Evolutionary conservation across 2,113 vertebrate species (phyloP).

Genomic region (Petrocephalus microphthalmus): DNA sequence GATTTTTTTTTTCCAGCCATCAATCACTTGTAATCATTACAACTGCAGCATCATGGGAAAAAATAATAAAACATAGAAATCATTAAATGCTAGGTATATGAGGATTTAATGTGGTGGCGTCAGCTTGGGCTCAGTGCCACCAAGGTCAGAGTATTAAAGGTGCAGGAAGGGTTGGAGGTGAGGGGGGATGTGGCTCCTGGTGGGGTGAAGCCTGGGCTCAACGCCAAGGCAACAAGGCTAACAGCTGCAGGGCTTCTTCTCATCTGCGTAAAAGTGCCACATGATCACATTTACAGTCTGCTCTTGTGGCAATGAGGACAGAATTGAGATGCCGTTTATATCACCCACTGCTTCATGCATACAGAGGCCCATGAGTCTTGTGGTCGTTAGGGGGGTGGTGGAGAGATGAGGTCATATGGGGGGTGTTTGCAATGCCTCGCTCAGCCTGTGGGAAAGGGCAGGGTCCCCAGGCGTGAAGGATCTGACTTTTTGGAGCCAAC

Average conservation of each 20-base stretch:
- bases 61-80: slow-evolving; percentile 4
- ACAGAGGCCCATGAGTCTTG: not conserved
- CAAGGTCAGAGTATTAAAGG: not conserved
- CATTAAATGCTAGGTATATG: not conserved
- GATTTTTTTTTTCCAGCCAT: slow-evolving; percentile 6
- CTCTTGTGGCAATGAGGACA: not conserved
- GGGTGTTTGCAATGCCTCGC: not conserved
- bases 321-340: not conserved
- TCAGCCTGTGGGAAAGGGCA: not conserved
- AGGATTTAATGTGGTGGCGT: not conserved
- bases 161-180: not conserved
- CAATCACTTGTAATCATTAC: not conserved
- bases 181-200: not conserved
- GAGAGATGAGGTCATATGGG: not conserved
- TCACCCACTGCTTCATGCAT: not conserved
- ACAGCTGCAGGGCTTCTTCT: not conserved
- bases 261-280: not conserved
- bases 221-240: not conserved
- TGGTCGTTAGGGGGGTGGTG: not conserved
- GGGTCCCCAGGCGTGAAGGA: not conserved
- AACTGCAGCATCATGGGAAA: not conserved
- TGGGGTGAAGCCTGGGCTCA: not conserved
- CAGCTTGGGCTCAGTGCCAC: not conserved
- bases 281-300: not conserved
- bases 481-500: not conserved